These are phyloP conservation scores for Agrypnia vestita DNA, from an alignment of 1,140 invertebrate genomes.

Conservation along the genomic window DNA sequence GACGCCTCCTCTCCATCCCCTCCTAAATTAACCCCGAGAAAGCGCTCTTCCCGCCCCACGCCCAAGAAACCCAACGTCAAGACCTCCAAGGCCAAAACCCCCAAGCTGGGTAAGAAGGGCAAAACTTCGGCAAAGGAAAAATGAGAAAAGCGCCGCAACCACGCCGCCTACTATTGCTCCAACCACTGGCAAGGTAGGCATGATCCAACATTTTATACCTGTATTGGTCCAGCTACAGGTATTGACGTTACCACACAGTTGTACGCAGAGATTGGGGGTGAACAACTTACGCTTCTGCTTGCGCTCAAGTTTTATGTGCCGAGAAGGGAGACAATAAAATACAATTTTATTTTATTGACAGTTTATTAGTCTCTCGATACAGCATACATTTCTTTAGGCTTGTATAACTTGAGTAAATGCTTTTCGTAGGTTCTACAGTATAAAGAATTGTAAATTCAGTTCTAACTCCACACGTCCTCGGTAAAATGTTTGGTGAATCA, in stretches of 20 bases:
- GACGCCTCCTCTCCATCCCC: not conserved
- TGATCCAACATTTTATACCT: no score
- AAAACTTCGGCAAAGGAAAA: constrained; percentile 62
- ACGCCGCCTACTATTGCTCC: constrained; percentile 63
- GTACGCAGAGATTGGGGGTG: no score
- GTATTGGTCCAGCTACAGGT: no score
- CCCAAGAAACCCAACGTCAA: constrained; percentile 62
- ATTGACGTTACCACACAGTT: no score
- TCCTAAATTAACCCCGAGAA: constrained; percentile 63
- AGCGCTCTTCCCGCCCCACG: constrained; percentile 62
- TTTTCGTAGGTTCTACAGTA: constrained; percentile 30
- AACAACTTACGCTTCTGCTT: no score
- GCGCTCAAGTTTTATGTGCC: no score
- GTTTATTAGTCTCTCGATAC: constrained; percentile 31
- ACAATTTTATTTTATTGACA: constrained; percentile 27
- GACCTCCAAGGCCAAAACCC: constrained; percentile 47
- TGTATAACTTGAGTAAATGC: constrained; percentile 34
- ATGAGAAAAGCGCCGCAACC: constrained; percentile 67
- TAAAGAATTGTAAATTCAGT: constrained; percentile 33
- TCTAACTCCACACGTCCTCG: not conserved
- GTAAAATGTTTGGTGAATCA: not conserved
- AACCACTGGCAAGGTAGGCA: constrained; percentile 73
- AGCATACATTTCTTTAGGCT: constrained; percentile 34
- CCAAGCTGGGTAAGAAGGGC: constrained; percentile 53
- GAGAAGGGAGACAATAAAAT: no score